Evolutionary conservation across 2,888 invertebrate species (phyloP), one percentile per base, ranked within the genome.

Genomic region (Bombyx huttoni): DNA sequence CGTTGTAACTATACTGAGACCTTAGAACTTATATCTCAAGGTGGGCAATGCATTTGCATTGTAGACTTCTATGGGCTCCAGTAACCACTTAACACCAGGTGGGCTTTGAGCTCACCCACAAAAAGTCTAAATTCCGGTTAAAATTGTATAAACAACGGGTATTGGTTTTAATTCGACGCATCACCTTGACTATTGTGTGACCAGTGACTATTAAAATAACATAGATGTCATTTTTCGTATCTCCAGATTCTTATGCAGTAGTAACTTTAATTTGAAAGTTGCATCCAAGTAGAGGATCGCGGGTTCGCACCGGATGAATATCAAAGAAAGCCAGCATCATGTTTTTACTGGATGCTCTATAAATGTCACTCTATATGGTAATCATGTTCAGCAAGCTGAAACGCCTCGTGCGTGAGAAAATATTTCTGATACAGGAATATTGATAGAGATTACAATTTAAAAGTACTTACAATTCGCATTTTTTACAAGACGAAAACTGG

Each of bases 351-450:
- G 62, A 58, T 62, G 62, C 66, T 63, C 66, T 74, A 68, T 72
- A 73, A 72, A 70, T 68, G 73, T 72, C 73, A 67, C 73, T 75
- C 68, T 73, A 73, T 74, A 71, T 72, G 75, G 66, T 71, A 75
- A 72, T 75, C 61, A 57, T 59, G 40, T 12, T 40, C 40, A 10
- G 40, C 7, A 7, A 40, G 40, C 40, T 40, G 8, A 40, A 7
- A 12, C 8, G 40, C 12, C 7, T 3, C 9, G 40, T 7, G 40
- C 3, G 12, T 24, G 24, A 24, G 24, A 24, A 24, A 24, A 5
- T 24, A 1, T 24, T 24, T 24, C 5, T 24, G 24, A 24, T 24
- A 24, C 24, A 24, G 2, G 24, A 24, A 24, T 1, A 24, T 24
- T 5, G 24, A 24, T 24, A 24, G 24, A 24, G 24, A 24, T 24